A percentile compares a stretch with the other conserved stretches of the same genome.
Conservation (phyloP, 2,888 invertebrate species). For the Sesia apiformis region DNA sequence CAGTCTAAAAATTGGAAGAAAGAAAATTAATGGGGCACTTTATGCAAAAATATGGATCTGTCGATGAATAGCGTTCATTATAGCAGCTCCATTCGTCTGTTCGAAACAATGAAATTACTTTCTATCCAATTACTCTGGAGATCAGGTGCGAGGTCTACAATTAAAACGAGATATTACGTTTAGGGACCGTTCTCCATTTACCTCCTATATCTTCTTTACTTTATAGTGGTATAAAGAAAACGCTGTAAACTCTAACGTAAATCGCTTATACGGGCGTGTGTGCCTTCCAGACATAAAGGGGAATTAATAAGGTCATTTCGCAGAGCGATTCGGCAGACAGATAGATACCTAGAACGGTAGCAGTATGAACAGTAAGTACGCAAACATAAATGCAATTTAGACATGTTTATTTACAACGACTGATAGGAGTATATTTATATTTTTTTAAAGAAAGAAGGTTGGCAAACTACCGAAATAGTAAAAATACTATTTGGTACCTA, state of each 20-base stretch:
- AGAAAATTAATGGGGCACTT: neutral
- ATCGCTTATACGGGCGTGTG: slow-evolving; percentile 51
- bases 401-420: no score
- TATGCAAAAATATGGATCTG: neutral
- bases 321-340: slow-evolving; percentile 52
- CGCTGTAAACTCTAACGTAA: slow-evolving; percentile 55
- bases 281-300: slow-evolving; percentile 56
- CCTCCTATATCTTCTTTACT: slow-evolving; percentile 37
- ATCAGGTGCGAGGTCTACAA: slow-evolving; percentile 57
- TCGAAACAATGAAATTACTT: slow-evolving; percentile 16
- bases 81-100: neutral
- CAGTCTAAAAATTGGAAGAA: neutral
- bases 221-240: slow-evolving; percentile 69
- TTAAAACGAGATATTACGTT: slow-evolving; percentile 52
- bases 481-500: no score
- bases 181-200: slow-evolving; percentile 24
- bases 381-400: no score
- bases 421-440: no score
- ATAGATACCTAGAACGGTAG: slow-evolving; percentile 17
- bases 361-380: no score
- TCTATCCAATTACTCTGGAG: slow-evolving; percentile 25
- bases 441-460: no score
- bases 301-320: slow-evolving; percentile 70
- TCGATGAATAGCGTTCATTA: neutral
- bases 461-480: no score